These are phyloP conservation scores for Falco concolor DNA, from an alignment of 2,797 vertebrate species.

Conservation along the genomic window DNA sequence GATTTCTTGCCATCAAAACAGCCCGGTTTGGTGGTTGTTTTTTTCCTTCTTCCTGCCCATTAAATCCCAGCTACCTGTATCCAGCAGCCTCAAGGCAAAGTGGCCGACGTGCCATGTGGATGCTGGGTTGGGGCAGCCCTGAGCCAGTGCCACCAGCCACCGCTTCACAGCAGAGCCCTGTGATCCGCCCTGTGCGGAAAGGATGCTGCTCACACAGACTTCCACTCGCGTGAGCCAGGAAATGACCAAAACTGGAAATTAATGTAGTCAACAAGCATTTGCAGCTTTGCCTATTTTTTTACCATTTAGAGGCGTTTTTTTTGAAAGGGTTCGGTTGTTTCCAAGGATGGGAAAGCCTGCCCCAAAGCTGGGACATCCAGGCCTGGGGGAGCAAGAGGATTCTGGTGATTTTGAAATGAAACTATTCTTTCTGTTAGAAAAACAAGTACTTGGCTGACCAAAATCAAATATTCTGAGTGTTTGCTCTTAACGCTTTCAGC, in stretches of 20 bases:
- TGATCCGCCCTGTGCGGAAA: background rate
- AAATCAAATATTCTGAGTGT: background rate
- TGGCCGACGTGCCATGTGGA: rapidly evolving
- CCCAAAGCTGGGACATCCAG: background rate
- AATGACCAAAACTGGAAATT: background rate
- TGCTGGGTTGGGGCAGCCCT: background rate
- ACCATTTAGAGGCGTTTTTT: background rate
- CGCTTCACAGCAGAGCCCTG: background rate
- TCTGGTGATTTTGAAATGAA: conserved; percentile 1
- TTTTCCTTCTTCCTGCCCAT: conserved; percentile 19
- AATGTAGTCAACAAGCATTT: background rate
- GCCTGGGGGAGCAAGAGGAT: background rate
- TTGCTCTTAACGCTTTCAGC: background rate
- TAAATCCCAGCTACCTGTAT: background rate
- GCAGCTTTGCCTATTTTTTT: background rate
- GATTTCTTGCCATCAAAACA: conserved; percentile 41
- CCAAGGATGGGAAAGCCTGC: background rate
- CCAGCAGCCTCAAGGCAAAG: background rate
- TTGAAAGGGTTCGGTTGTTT: background rate
- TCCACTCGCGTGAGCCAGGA: background rate
- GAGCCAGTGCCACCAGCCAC: background rate
- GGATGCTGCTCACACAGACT: background rate
- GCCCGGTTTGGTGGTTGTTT: background rate
- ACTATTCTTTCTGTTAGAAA: background rate
- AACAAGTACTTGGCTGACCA: background rate